These are phyloP conservation scores for Acanthochromis polyacanthus DNA, from an alignment of 2,113 vertebrate genomes.

Conservation along the genomic window DNA sequence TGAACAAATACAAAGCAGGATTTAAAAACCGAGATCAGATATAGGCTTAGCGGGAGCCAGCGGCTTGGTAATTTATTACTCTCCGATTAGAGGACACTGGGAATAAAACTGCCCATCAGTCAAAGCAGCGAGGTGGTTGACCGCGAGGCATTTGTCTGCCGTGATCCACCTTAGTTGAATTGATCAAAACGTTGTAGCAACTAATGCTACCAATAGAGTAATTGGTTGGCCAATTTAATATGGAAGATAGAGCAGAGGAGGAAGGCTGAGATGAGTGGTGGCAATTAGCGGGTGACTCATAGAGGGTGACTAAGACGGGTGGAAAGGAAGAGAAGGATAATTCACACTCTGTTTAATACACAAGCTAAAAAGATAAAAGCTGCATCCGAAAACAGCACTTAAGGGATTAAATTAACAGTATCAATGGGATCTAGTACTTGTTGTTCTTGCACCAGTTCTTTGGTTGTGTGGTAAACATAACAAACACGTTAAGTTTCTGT, in stretches of 20 bases:
- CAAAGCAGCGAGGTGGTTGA: conserved; percentile 37
- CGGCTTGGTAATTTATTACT: conserved; percentile 31
- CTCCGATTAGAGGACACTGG: conserved; percentile 22
- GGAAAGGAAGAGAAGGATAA: conserved; percentile 20
- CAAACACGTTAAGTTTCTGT: neutral
- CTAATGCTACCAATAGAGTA: conserved; percentile 35
- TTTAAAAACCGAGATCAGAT: conserved; percentile 49
- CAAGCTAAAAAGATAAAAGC: conserved; percentile 1
- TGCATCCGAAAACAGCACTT: neutral
- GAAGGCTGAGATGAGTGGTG: conserved; percentile 16
- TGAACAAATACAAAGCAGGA: conserved; percentile 30
- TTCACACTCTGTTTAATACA: conserved; percentile 9
- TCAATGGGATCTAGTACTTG: neutral
- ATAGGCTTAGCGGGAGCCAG: conserved; percentile 10
- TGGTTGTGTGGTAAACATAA: conserved; percentile 24
- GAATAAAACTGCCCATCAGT: conserved; percentile 48
- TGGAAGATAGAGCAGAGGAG: neutral
- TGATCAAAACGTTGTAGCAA: conserved; percentile 29
- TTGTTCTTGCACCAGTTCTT: neutral
- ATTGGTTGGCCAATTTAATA: conserved; percentile 47
- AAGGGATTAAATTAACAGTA: conserved; percentile 4
- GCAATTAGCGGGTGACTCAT: conserved; percentile 52
- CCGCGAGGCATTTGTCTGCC: conserved; percentile 20
- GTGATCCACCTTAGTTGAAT: conserved; percentile 39
- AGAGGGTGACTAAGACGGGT: conserved; percentile 34